phyloP scores from a whole-genome alignment of 2,888 invertebrate species.

The Onthophagus sagittarius region DNA sequence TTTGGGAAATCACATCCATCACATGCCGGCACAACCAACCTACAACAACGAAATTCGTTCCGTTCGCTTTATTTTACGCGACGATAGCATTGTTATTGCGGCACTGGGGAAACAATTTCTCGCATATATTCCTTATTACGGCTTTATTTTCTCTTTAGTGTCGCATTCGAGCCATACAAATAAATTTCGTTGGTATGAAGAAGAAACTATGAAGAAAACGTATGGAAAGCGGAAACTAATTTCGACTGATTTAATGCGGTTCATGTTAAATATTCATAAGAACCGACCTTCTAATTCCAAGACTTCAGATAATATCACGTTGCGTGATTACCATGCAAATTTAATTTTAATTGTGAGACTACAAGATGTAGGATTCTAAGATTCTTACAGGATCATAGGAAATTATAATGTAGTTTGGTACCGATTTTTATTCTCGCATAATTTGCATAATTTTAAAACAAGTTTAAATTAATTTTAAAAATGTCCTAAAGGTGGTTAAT shows the following conservation, averaged over 20 bases:
- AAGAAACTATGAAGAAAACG: background rate
- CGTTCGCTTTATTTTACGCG: background rate
- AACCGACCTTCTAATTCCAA: background rate
- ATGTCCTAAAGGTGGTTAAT: too few species aligned
- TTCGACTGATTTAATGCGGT: background rate
- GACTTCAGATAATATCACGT: background rate
- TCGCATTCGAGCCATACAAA: background rate
- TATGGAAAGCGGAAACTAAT: constrained; percentile 7
- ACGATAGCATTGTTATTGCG: background rate
- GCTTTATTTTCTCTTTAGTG: background rate
- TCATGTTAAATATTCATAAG: constrained; percentile 8
- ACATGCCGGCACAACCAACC: background rate
- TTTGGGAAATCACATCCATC: background rate
- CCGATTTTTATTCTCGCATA: background rate
- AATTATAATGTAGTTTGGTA: background rate
- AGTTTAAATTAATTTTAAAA: too few species aligned
- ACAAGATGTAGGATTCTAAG: background rate
- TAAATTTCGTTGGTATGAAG: background rate
- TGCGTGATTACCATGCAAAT: constrained; percentile 11
- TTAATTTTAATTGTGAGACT: background rate
- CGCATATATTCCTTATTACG: background rate
- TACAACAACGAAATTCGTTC: background rate
- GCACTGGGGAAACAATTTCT: background rate
- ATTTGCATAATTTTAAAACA: background rate
- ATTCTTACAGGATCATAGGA: background rate